Base-by-base conservation (phyloP, 2,113 vertebrate species). In the Sapayoa aenigma region DNA sequence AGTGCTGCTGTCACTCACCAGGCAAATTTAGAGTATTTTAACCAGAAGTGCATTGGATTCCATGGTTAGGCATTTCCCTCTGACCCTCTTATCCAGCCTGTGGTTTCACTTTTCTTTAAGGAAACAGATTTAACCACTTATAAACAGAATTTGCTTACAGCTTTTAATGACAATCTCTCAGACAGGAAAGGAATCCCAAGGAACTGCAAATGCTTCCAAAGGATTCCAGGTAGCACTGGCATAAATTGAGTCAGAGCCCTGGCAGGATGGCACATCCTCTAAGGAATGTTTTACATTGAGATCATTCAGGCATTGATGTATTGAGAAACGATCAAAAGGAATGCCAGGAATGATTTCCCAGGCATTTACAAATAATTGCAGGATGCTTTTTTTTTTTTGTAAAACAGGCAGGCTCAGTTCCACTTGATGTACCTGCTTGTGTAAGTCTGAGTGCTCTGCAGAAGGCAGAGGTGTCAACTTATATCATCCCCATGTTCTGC, bases 1-100 rank as follows among this genome's bases (percentile, higher is more conserved):
- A 81, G 82, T 77, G 83, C 79, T 94, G 87, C 92, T 88, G 79
- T 84, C 93, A 78, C 59, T 94, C 82, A 74, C 47, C 30, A 11
- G 68, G 44, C 28, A 73, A 56, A 95, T 89, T 68, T 39, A 63
- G 59, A 0, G 0, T 55, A 24, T 84, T 94, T 91, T 96, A 67
- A 68, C 88, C 76, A 37, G 47, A 75, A 50, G 23, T 50, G 19
- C 4, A 11, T 42, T 60, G 56, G 49, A 69, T 75, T 90, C 75
- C 78, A 92, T 71, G 82, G 68, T 63, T 56, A 88, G 60, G 76
- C 89, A 68, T 85, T 91, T 93, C 71, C 35, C 63, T 63, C 39
- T 42, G 53, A 89, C 60, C 37, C 46, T 93, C 75, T 93, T 72
- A 59, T n/a, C 63, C 76, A 52, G 27, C n/a, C 52, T 35, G 60